Conservation (phyloP, 2,888 invertebrate genomes). For the Trichopria drosophilae region DNA sequence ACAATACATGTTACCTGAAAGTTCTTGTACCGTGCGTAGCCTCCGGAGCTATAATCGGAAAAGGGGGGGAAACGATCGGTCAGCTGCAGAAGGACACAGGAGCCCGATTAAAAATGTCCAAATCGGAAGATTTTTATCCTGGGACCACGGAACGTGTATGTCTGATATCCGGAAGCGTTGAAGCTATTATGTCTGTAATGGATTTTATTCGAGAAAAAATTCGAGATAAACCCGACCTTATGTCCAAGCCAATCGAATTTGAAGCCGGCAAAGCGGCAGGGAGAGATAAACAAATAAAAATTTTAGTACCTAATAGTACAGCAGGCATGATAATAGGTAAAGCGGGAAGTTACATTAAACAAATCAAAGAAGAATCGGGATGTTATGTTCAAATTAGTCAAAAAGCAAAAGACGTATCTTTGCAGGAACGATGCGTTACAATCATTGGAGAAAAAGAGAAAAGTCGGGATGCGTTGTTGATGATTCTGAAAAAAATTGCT, state of each 20-base stretch:
- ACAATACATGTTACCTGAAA: conserved; percentile 93
- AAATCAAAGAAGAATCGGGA: conserved; percentile 91
- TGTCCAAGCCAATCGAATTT: conserved; percentile 72
- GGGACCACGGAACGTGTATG: conserved; percentile 94
- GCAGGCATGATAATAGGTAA: conserved; percentile 98
- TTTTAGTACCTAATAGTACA: conserved; percentile 93
- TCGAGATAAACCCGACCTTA: conserved; percentile 89
- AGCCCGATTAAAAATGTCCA: conserved; percentile 98
- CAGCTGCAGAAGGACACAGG: conserved; percentile 97
- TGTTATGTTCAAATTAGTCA: conserved; percentile 96
- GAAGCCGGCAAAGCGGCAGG: conserved; percentile 79
- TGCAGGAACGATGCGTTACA: conserved; percentile 93
- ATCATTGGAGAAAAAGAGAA: conserved; percentile 89
- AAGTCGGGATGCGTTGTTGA: conserved; percentile 86
- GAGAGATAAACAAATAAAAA: conserved; percentile 87
- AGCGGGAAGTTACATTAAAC: conserved; percentile 93
- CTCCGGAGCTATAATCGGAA: conserved; percentile 98
- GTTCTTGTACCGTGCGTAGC: conserved; percentile 95
- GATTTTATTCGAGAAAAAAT: conserved; percentile 96
- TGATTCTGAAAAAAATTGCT: conserved; percentile 95
- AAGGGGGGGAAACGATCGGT: conserved; percentile 98
- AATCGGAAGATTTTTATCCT: conserved; percentile 98
- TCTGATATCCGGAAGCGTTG: conserved; percentile 87
- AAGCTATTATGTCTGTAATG: conserved; percentile 87
- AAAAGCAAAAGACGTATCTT: conserved; percentile 89